These are phyloP conservation scores for Thyatira batis DNA, from an alignment of 2,888 invertebrate genomes.

Conservation along the genomic window DNA sequence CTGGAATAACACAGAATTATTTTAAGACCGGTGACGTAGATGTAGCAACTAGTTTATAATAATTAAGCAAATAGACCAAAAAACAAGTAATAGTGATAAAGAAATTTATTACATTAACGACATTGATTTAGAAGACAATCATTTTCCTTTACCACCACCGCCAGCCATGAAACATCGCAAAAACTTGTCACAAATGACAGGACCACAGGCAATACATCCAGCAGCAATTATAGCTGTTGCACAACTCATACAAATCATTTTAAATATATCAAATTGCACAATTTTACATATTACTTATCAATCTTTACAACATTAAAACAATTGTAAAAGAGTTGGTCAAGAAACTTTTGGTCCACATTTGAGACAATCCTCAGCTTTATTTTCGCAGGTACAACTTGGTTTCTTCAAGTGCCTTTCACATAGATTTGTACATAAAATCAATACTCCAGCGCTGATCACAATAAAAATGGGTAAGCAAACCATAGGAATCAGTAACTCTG, in stretches of 20 bases:
- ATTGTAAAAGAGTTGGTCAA: no score
- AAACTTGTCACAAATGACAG: constrained; percentile 43
- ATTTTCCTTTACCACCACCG: constrained; percentile 14
- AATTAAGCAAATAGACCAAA: not conserved
- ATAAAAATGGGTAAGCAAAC: not conserved
- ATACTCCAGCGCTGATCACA: not conserved
- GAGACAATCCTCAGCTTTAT: not conserved
- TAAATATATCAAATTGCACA: not conserved
- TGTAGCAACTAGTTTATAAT: no score
- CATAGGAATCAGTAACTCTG: not conserved
- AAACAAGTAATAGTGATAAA: not conserved
- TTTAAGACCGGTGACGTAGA: no score
- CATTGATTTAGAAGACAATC: constrained; percentile 11
- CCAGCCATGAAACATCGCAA: constrained; percentile 37
- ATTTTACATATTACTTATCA: not conserved
- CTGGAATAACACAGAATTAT: no score
- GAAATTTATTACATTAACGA: constrained; percentile 26
- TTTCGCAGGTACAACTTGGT: not conserved
- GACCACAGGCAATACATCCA: constrained; percentile 42
- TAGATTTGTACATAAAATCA: not conserved
- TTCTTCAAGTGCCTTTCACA: not conserved
- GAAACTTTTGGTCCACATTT: not conserved
- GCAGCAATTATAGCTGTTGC: constrained; percentile 42
- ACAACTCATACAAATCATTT: constrained; percentile 53
- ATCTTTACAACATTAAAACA: no score